Conservation (phyloP, 2,888 invertebrate species). For the Stenichneumon culpator region DNA sequence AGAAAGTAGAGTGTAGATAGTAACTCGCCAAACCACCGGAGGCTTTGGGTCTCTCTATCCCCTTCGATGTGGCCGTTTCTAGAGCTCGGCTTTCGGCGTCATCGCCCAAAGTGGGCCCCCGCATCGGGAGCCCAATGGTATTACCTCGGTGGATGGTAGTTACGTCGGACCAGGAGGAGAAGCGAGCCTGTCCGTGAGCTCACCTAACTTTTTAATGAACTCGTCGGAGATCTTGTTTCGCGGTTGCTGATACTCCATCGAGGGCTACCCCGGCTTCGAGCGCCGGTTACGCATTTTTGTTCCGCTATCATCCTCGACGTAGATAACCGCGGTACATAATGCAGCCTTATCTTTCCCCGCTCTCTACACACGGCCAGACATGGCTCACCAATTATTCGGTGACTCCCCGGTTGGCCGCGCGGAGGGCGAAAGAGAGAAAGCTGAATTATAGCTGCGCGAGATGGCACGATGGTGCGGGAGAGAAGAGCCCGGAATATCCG, state of each 20-base stretch:
- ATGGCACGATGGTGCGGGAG: not conserved
- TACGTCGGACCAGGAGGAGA: not conserved
- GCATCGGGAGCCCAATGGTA: constrained; percentile 6
- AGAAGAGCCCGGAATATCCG: constrained; percentile 17
- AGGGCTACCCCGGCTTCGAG: constrained; percentile 30
- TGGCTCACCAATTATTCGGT: constrained; percentile 45
- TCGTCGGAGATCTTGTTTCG: constrained; percentile 79
- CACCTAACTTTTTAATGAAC: constrained; percentile 81
- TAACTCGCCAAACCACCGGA: constrained; percentile 70
- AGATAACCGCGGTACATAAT: not conserved
- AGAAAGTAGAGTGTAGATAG: constrained; percentile 74
- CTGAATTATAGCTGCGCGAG: constrained; percentile 41
- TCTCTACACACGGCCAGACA: not conserved
- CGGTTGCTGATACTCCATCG: constrained; percentile 64
- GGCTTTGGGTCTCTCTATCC: constrained; percentile 66
- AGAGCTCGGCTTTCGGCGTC: constrained; percentile 38
- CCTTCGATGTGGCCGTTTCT: constrained; percentile 21
- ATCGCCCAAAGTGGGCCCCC: constrained; percentile 32
- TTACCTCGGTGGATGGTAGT: constrained; percentile 1
- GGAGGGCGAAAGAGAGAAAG: constrained; percentile 26
- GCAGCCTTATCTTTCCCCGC: not conserved
- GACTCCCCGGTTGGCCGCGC: not conserved
- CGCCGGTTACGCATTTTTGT: not conserved
- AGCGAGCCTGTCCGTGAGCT: constrained; percentile 32
- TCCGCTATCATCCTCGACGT: not conserved